These are phyloP conservation scores for Zaprionus taronus DNA, from an alignment of 1,140 invertebrate genomes.

Conservation along the genomic window DNA sequence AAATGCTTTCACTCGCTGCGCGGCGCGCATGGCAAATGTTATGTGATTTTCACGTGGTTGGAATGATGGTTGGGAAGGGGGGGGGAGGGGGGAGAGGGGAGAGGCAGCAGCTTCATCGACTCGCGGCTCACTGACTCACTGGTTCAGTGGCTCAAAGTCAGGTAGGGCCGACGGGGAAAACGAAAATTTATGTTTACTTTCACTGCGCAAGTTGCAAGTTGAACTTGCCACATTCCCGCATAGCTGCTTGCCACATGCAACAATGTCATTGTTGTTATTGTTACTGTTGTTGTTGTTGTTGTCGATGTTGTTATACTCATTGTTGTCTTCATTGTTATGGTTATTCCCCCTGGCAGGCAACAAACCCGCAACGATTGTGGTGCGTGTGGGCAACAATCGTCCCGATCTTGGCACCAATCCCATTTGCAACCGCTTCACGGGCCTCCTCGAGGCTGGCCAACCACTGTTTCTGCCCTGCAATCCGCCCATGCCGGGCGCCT, in stretches of 20 bases:
- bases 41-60: constrained; percentile 67
- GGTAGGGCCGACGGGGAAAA: constrained; percentile 15
- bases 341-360: constrained; percentile 81
- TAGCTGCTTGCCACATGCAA: constrained; percentile 35
- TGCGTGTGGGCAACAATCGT: constrained; percentile 96
- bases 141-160: constrained; percentile 60
- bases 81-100: background rate
- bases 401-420: constrained; percentile 96
- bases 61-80: constrained; percentile 9
- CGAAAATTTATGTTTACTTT: constrained; percentile 83
- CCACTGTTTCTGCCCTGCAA: constrained; percentile 96
- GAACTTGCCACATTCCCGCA: constrained; percentile 31
- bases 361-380: constrained; percentile 93
- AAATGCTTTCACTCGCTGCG: constrained; percentile 74
- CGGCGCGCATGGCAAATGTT: constrained; percentile 39
- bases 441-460: constrained; percentile 94
- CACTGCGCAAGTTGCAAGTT: constrained; percentile 59
- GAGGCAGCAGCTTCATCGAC: constrained; percentile 6
- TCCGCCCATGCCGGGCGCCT: constrained; percentile 97
- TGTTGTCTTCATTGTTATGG: background rate
- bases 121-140: constrained; percentile 41
- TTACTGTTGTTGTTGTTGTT: background rate
- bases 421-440: constrained; percentile 95
- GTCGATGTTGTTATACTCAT: background rate
- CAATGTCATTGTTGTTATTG: constrained; percentile 13